These are phyloP conservation scores for Dolichomitus sp. DNA, from an alignment of 2,888 invertebrate genomes.

Conservation along the genomic window DNA sequence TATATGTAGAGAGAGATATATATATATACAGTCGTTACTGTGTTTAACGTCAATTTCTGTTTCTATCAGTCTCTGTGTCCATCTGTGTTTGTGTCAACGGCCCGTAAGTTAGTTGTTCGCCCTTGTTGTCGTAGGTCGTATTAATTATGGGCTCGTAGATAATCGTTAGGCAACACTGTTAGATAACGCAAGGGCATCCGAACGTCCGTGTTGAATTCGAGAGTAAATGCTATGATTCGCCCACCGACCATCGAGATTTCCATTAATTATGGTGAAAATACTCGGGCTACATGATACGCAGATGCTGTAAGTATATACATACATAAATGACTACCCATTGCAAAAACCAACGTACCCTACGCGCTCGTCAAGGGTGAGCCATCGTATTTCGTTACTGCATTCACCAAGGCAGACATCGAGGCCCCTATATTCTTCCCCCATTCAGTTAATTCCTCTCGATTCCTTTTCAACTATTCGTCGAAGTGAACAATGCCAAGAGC, in stretches of 20 bases:
- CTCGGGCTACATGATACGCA: slow-evolving; percentile 6
- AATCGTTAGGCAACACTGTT: slow-evolving; percentile 28
- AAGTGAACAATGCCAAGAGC: neutral
- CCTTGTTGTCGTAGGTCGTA: slow-evolving; percentile 43
- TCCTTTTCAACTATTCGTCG: slow-evolving; percentile 6
- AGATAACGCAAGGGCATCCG: slow-evolving; percentile 10
- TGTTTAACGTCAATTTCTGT: slow-evolving; percentile 33
- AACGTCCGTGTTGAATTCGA: slow-evolving; percentile 4
- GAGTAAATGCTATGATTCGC: neutral
- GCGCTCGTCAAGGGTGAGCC: neutral
- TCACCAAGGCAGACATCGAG: neutral
- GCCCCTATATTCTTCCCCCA: neutral
- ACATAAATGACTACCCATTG: neutral
- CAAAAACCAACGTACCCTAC: slow-evolving; percentile 2
- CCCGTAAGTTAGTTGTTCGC: slow-evolving; percentile 37
- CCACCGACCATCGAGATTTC: slow-evolving; percentile 4
- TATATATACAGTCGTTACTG: neutral
- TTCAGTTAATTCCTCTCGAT: slow-evolving; percentile 1
- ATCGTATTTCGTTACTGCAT: neutral
- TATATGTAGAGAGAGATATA: neutral
- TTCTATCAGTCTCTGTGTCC: slow-evolving; percentile 37
- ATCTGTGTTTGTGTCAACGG: slow-evolving; percentile 34
- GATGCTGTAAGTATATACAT: slow-evolving; percentile 18
- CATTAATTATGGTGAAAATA: slow-evolving; percentile 23
- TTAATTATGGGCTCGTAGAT: slow-evolving; percentile 48